Conservation (phyloP, 2,797 vertebrate species). For the Malacoctenus gilli region DNA sequence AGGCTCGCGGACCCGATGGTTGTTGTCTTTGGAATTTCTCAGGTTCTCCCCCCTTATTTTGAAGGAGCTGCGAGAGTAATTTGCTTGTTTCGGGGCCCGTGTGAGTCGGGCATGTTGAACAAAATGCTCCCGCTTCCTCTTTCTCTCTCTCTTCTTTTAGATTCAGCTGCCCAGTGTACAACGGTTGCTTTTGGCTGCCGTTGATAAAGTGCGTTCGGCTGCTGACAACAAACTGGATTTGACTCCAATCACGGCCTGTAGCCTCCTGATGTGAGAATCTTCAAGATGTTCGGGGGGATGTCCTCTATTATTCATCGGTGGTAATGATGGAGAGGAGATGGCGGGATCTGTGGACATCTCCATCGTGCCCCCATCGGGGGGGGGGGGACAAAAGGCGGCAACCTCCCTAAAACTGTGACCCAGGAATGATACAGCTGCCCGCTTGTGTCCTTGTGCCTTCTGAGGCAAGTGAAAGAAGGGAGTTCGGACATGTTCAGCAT, state of each 20-base stretch:
- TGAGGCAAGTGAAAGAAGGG: too few species aligned
- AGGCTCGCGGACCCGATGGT: slow-evolving; percentile 8
- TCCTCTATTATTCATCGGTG: slow-evolving; percentile 80
- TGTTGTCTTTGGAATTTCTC: slow-evolving; percentile 16
- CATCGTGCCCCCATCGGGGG: slow-evolving; percentile 72
- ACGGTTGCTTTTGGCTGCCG: slow-evolving; percentile 5
- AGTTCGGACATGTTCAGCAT: too few species aligned
- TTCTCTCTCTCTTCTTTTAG: background rate
- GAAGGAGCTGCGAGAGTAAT: slow-evolving; percentile 1
- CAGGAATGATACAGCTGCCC: background rate
- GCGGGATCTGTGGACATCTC: slow-evolving; percentile 77
- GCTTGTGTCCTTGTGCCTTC: too few species aligned
- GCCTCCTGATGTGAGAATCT: slow-evolving; percentile 25
- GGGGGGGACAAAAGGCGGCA: slow-evolving; percentile 34
- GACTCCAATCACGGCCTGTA: slow-evolving; percentile 6
- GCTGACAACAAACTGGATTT: slow-evolving; percentile 13
- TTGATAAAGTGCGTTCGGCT: slow-evolving; percentile 11
- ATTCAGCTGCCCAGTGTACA: background rate
- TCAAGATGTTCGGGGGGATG: slow-evolving; percentile 49
- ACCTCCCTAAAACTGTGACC: slow-evolving; percentile 11
- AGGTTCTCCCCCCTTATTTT: background rate
- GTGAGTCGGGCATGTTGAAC: slow-evolving; percentile 19
- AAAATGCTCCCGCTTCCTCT: slow-evolving; percentile 20
- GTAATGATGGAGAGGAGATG: slow-evolving; percentile 76
- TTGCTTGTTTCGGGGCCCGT: slow-evolving; percentile 13